A percentile compares a stretch with the other conserved stretches of the same genome.
phyloP scores from a whole-genome alignment of 2,113 vertebrate species.

The Myrmecobius fasciatus region DNA sequence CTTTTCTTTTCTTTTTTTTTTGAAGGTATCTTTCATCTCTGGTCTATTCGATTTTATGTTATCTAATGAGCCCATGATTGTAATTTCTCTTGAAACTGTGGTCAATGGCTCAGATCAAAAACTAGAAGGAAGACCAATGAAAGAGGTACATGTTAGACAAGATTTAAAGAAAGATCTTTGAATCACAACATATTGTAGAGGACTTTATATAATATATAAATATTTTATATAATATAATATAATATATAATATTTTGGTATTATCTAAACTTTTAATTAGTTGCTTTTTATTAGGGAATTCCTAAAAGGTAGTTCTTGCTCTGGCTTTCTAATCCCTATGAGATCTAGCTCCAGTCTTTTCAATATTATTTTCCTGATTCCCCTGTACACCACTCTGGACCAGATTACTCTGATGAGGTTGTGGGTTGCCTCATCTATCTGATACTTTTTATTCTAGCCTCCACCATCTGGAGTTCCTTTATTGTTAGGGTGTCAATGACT shows the following conservation, averaged over 20 bases:
- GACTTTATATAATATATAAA: too few species aligned
- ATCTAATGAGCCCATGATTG: background rate
- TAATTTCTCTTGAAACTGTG: background rate
- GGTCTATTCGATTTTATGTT: background rate
- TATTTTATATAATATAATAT: too few species aligned
- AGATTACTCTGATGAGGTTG: background rate
- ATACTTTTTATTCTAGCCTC: background rate
- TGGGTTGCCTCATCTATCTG: background rate
- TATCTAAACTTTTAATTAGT: background rate
- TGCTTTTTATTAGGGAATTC: background rate
- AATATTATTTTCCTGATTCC: background rate
- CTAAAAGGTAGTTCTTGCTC: background rate
- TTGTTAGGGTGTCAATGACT: background rate
- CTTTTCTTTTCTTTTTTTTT: too few species aligned
- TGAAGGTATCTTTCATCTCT: background rate
- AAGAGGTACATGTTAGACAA: background rate
- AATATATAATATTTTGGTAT: too few species aligned
- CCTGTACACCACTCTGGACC: background rate
- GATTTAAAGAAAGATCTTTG: background rate
- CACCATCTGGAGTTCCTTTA: background rate
- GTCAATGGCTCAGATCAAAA: background rate
- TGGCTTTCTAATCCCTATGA: background rate
- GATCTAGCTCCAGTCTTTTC: background rate
- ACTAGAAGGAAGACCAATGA: background rate
- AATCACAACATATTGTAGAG: background rate